Evolutionary conservation across 2,888 invertebrate species (phyloP), one percentile per base, ranked within the genome.

Genomic region (Nymphalis c-album): DNA sequence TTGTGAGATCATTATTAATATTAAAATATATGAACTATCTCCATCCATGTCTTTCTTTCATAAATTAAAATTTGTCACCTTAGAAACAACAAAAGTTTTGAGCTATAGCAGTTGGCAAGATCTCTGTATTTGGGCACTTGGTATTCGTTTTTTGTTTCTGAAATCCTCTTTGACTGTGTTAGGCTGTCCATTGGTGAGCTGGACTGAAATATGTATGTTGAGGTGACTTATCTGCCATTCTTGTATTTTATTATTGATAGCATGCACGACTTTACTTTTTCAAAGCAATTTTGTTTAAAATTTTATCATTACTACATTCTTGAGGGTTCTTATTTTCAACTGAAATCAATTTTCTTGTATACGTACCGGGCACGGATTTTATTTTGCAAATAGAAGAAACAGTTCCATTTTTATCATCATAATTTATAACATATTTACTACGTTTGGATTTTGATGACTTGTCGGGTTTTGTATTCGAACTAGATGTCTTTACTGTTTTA

Each of bases 231-330:
- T 64, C 58, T 64, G 64, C 64, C 61, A 59, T 74, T 77, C 78
- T 74, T 73, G 83, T 85, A 40, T 84, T 78, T 78, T 80, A 78
- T 83, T 79, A 71, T 80, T 80, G 81, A 84, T 81, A 78, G 77
- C 78, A 83, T 80, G 88, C 84, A 88, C 80, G 82, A 81, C 77
- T 84, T 87, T 92, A 92, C 90, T 91, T 92, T 91, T 91, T 90
- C 83, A 89, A 79, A 77, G 85, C 81, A 73, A 82, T 82, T 85
- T 87, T 90, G 68, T 88, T 86, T 50, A 79, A 74, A 80, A 83
- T 89, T 71, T 75, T 78, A 80, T 81, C 87, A 73, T 77, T 69
- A 69, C 76, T 79, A 69, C 86, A 84, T 78, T 83, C 85, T 65
- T 78, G 71, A 69, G 75, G 82, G 62, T 85, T 84, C 78, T 83